Conservation (phyloP, 1,140 invertebrate genomes). For the Tetranychus urticae region DNA sequence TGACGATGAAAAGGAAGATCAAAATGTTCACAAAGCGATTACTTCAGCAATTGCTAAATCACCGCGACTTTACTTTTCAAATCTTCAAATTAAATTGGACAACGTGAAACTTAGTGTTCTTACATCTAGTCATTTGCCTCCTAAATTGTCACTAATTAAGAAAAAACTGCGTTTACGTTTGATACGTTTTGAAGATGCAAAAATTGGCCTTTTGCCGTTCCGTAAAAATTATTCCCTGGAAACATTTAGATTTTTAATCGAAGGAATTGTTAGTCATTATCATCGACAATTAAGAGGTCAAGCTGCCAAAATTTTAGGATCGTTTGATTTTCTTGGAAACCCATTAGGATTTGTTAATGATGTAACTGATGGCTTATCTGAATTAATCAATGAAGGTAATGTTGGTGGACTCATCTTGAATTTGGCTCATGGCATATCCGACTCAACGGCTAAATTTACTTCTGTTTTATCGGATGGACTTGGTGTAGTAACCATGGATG, state of each 20-base stretch:
- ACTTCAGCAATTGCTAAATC: conserved; percentile 2
- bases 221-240: conserved; percentile 19
- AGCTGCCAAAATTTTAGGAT: conserved; percentile 77
- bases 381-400: conserved; percentile 64
- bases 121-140: conserved; percentile 51
- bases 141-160: conserved; percentile 52
- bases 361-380: conserved; percentile 76
- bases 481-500: conserved; percentile 54
- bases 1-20: conserved; percentile 31
- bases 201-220: conserved; percentile 42
- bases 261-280: conserved; percentile 9
- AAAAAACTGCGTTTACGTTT: conserved; percentile 58
- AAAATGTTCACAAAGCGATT: background rate
- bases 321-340: conserved; percentile 91
- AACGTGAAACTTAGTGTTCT: conserved; percentile 54
- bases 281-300: conserved; percentile 64
- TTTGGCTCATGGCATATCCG: conserved; percentile 85
- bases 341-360: conserved; percentile 85
- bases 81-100: conserved; percentile 9
- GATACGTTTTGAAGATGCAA: conserved; percentile 86
- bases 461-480: conserved; percentile 75
- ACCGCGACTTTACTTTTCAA: conserved; percentile 10
- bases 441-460: conserved; percentile 70
- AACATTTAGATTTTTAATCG: conserved; percentile 16
- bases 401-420: conserved; percentile 75